These are phyloP conservation scores for Plecotus auritus DNA, from an alignment of 2,113 vertebrate genomes.

Conservation along the genomic window DNA sequence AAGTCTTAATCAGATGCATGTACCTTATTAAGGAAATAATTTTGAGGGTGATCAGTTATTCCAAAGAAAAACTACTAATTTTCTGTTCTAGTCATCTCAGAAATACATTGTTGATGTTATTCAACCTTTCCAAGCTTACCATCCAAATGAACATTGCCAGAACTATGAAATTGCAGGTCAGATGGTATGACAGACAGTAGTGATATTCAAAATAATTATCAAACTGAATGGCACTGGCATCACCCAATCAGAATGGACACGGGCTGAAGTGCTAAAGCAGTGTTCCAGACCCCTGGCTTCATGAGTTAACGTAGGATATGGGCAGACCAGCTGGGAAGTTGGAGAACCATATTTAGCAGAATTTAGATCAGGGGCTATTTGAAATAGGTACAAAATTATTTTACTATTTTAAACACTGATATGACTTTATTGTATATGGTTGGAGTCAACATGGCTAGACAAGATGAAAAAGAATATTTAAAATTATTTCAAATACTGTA, in stretches of 20 bases:
- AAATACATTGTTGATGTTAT: background rate
- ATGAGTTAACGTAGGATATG: background rate
- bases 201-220: slow-evolving; percentile 8
- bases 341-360: background rate
- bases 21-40: background rate
- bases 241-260: background rate
- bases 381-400: background rate
- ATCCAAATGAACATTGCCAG: background rate
- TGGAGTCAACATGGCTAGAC: background rate
- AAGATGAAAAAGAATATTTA: background rate
- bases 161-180: background rate
- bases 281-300: background rate
- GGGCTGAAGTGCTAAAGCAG: background rate
- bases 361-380: background rate
- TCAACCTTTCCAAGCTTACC: background rate
- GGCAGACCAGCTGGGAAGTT: background rate
- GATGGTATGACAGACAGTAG: background rate
- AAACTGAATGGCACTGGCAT: background rate
- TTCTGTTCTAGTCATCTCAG: background rate
- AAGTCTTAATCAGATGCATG: background rate
- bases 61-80: background rate
- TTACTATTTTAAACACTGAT: slow-evolving; percentile 2
- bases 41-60: background rate
- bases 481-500: background rate
- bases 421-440: background rate